Evolutionary conservation across 2,113 vertebrate genomes (phyloP).

Genomic region (Aldabrachelys gigantea): DNA sequence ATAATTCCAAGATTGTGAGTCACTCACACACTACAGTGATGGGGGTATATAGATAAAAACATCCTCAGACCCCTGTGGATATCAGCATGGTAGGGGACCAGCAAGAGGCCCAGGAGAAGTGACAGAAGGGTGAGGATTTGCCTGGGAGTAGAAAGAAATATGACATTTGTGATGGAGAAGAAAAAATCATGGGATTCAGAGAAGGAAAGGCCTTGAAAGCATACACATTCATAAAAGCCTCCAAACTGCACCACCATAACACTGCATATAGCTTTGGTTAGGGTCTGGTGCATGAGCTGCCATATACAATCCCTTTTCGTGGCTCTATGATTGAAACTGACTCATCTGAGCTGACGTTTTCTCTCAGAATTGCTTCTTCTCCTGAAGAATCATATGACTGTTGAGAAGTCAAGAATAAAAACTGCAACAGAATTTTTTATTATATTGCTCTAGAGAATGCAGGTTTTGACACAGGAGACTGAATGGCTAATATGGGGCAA

Average conservation of each 20-base stretch:
- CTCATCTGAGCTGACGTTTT: neutral
- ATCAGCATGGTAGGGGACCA: too few species aligned
- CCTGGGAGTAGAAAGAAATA: neutral
- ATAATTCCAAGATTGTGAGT: neutral
- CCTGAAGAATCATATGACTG: neutral
- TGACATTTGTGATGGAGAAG: neutral
- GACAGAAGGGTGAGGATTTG: neutral
- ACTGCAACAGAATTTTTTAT: neutral
- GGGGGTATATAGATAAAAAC: neutral
- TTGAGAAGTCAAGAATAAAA: constrained; percentile 1
- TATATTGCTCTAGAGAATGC: neutral
- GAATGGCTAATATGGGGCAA: constrained; percentile 1
- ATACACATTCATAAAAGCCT: neutral
- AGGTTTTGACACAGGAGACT: constrained; percentile 5
- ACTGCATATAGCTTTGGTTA: neutral
- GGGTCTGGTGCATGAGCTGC: fast-evolving
- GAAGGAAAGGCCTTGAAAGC: neutral
- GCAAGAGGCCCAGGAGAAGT: neutral
- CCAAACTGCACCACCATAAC: neutral
- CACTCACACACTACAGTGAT: neutral
- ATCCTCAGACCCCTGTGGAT: neutral
- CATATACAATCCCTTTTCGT: neutral
- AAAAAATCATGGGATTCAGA: neutral
- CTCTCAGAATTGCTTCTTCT: neutral
- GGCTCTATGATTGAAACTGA: neutral